Evolutionary conservation across 2,797 vertebrate species (phyloP).

Genomic region (Pogonophryne albipinna): DNA sequence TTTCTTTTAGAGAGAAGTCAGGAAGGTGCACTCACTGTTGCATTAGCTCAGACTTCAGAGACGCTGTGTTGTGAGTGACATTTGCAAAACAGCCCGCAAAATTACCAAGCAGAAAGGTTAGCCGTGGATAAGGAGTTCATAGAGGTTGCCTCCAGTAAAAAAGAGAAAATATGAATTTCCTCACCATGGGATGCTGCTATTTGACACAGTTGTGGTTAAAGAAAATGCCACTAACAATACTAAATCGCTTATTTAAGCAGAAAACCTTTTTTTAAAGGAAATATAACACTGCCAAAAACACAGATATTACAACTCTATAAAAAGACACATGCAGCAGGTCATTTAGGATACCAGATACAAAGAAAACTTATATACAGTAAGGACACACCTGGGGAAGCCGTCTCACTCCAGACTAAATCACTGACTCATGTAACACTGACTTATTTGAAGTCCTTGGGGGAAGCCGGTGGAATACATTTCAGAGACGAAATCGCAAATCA

Average conservation of each 20-base stretch:
- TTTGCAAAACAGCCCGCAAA: slow-evolving; percentile 38
- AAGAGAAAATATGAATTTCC: slow-evolving; percentile 37
- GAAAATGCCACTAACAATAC: slow-evolving; percentile 6
- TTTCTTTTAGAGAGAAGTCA: slow-evolving; percentile 11
- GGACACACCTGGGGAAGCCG: slow-evolving; percentile 35
- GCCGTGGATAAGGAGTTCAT: slow-evolving; percentile 57
- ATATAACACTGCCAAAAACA: background rate
- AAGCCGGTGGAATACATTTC: slow-evolving; percentile 62
- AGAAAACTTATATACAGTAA: background rate
- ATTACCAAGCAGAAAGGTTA: slow-evolving; percentile 62
- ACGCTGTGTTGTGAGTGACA: slow-evolving; percentile 46
- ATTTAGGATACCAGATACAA: background rate
- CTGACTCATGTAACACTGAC: slow-evolving; percentile 43
- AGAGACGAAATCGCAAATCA: slow-evolving; percentile 52
- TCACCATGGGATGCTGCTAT: slow-evolving; percentile 11
- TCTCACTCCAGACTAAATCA: slow-evolving; percentile 35
- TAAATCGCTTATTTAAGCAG: background rate
- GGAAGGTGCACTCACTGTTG: slow-evolving; percentile 23
- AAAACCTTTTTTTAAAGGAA: background rate
- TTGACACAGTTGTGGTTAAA: background rate
- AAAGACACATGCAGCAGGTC: background rate
- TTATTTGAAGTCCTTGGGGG: slow-evolving; percentile 51
- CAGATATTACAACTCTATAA: slow-evolving; percentile 2
- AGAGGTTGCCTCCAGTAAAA: slow-evolving; percentile 23
- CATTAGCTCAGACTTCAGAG: slow-evolving; percentile 43